Base-by-base conservation (phyloP, 2,888 invertebrate genomes). In the Phragmatobia fuliginosa region DNA sequence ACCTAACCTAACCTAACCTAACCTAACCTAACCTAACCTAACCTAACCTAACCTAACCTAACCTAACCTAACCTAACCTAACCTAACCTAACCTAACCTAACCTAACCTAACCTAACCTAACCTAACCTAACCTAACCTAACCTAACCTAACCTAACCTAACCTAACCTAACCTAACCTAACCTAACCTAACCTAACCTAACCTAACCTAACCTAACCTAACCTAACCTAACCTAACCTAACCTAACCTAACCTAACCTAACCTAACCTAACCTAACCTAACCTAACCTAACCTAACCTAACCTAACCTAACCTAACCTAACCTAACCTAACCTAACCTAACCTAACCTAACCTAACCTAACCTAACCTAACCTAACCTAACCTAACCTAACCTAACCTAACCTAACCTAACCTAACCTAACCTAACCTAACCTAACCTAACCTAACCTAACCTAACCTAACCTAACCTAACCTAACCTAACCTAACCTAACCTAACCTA, bases 101-200 rank as follows among this genome's bases (percentile, higher is more conserved):
- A 75, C 72, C 73, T 70, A 74, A 73, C 73, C 73, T 68, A 71
- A 71, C 67, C 72, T 71, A 74, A 70, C 70, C 66, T 69, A 70
- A 72, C 70, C 49, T 49, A 49, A 76, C 74, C 74, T 75, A 72
- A 67, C 69, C 68, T 68, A 61, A 69, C 66, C 67, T 62, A 62
- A 64, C 60, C 62, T 64, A 68, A 68, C 69, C 66, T 66, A 73
- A 76, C 76, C 75, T 72, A 73, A 76, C 77, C 79, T 73, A 75
- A 75, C 73, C 73, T 73, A 77, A 75, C 72, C 71, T 71, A 76
- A 78, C 74, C 76, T 73, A 74, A 76, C 74, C 75, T 73, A 76
- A 76, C 76, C 76, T 76, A 76, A 76, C 76, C 74, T 73, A 75
- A 75, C 74, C 75, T 70, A 77, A 75, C 78, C 74, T 70, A 78